Evolutionary conservation across 2,888 invertebrate species (phyloP), one percentile per base, ranked within the genome.

Genomic region (Camptogramma bilineatum): DNA sequence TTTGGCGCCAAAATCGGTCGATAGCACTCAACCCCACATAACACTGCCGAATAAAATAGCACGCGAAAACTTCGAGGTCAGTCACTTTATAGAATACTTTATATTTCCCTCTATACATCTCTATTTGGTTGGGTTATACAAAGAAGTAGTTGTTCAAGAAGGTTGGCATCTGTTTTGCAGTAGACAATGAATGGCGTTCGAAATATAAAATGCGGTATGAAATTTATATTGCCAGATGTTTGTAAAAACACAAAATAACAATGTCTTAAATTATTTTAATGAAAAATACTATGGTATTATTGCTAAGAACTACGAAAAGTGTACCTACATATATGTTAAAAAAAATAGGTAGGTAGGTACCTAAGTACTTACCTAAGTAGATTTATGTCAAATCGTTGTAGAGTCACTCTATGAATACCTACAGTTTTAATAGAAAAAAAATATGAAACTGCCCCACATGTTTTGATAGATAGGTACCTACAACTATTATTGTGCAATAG

Each of bases 1-100:
- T 21, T 16, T 13, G 66, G 66, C 66, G 66, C 66, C 66, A 46
- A 52, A 50, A 48, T n/a, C 53, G 66, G 47, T 67, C 66, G 66
- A 67, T 67, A 63, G 44, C 52, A 55, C 31, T 64, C 56, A 56
- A 52, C 56, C 52, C 56, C 31, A 57, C 3, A 57, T 18, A 46
- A 57, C 53, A 50, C 50, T 16, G 24, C 65, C 34, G 44, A 61
- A 21, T 57, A 24, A 57, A 61, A 65, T 44, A 34, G 44, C 46
- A 56, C 24, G 9, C 10, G 31, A 56, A 9, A 18, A 19, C 31
- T 46, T 4, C 0, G 51, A 9, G 3, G 10, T 3, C n/a, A n/a
- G 16, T 46, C 16, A n/a, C 16, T 62, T 17, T 8, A 34, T 34
- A 13, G 4, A 28, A 7, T 4, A 28, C 28, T 28, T 28, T 28